These are phyloP conservation scores for Melanotaenia trifasciata DNA, from an alignment of 2,797 vertebrate genomes.

Conservation along the genomic window DNA sequence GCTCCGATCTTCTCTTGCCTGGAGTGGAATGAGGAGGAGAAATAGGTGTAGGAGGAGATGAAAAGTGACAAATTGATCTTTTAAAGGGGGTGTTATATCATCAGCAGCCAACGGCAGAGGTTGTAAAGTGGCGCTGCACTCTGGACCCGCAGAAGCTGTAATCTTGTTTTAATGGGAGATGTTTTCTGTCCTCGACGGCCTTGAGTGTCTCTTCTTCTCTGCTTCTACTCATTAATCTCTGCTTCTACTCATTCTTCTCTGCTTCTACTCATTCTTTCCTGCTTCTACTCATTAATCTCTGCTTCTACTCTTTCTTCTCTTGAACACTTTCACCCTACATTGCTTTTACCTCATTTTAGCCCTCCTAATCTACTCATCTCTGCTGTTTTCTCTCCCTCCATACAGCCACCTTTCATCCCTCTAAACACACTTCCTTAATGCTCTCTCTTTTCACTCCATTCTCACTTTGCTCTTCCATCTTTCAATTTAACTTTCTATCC, in stretches of 20 bases:
- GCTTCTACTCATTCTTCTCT: no score
- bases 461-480: constrained; percentile 14
- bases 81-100: constrained; percentile 68
- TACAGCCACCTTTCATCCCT: neutral
- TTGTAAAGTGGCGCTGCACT: constrained; percentile 51
- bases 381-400: neutral
- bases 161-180: constrained; percentile 63
- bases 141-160: constrained; percentile 40
- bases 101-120: constrained; percentile 53
- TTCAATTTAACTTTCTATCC: constrained; percentile 24
- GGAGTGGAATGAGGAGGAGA: constrained; percentile 28
- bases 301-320: neutral
- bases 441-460: constrained; percentile 19
- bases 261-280: neutral
- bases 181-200: constrained; percentile 39
- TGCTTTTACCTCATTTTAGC: neutral
- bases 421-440: neutral
- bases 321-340: neutral
- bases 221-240: neutral
- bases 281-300: no score
- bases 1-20: constrained; percentile 9
- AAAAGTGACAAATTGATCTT: constrained; percentile 77
- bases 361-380: neutral
- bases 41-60: constrained; percentile 67
- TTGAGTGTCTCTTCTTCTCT: constrained; percentile 1